Percentiles rank a stretch among this genome's conserved stretches.
Conservation (phyloP, 2,888 invertebrate genomes). For the Pachymerium ferrugineum region DNA sequence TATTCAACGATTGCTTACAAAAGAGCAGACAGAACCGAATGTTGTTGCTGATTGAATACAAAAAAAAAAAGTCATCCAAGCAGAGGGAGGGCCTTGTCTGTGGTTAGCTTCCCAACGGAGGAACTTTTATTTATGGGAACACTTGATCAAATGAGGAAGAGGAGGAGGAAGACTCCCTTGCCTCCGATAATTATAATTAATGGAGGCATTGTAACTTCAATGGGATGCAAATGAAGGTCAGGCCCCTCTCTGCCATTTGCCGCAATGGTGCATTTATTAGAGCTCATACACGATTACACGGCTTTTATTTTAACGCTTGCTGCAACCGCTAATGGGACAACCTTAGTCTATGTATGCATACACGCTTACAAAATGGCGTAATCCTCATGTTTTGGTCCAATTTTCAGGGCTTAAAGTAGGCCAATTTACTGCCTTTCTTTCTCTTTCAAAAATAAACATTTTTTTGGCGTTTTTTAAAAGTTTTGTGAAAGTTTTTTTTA, state of each 20-base stretch:
- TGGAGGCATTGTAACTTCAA: constrained; percentile 27
- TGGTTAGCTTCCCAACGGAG: constrained; percentile 20
- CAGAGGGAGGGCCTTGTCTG: constrained; percentile 15
- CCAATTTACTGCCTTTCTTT: too few species aligned
- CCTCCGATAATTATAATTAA: constrained; percentile 27
- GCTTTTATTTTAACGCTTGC: constrained; percentile 22
- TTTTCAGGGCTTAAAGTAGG: neutral
- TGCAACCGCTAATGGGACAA: constrained; percentile 22
- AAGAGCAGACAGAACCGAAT: constrained; percentile 23
- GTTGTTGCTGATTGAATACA: constrained; percentile 22
- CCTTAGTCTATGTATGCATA: constrained; percentile 6
- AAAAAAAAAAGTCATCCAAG: neutral
- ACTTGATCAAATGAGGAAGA: constrained; percentile 24
- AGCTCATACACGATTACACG: constrained; percentile 23
- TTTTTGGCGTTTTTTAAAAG: too few species aligned
- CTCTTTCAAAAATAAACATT: too few species aligned
- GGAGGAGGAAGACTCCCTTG: neutral
- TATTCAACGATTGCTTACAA: constrained; percentile 15
- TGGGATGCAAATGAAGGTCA: constrained; percentile 27
- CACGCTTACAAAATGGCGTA: neutral
- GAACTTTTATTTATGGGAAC: constrained; percentile 16
- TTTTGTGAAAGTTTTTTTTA: too few species aligned
- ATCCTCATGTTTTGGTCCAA: neutral
- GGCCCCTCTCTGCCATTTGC: constrained; percentile 27
- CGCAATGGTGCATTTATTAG: constrained; percentile 27